Evolutionary conservation across 2,888 invertebrate genomes (phyloP).

Genomic region (Chaetogeoica ovagalla): DNA sequence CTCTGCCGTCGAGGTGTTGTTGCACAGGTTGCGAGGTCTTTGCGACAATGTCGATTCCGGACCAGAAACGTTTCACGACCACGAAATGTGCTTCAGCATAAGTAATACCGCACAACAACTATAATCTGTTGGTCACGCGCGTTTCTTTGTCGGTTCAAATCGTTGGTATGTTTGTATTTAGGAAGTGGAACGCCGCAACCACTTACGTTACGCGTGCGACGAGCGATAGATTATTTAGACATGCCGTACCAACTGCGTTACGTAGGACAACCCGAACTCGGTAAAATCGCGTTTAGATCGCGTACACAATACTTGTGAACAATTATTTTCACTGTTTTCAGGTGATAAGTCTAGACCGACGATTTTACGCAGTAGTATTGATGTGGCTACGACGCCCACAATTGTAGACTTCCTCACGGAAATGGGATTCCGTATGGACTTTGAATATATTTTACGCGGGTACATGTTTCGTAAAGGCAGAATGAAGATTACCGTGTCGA

Average conservation of each 20-base stretch:
- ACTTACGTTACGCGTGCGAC: conserved; percentile 77
- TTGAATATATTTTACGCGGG: conserved; percentile 90
- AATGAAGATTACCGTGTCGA: conserved; percentile 95
- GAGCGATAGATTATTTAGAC: conserved; percentile 76
- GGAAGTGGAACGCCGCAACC: conserved; percentile 62
- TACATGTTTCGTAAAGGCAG: conserved; percentile 95
- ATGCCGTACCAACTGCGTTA: conserved; percentile 89
- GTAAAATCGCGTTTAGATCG: conserved; percentile 44
- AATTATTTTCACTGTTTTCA: conserved; percentile 35
- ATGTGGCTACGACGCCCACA: conserved; percentile 87
- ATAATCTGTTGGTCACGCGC: not conserved
- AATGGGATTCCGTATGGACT: conserved; percentile 86
- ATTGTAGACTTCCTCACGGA: conserved; percentile 90
- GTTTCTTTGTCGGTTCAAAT: not conserved
- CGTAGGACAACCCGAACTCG: conserved; percentile 87
- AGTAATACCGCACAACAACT: conserved; percentile 60
- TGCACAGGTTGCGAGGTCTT: conserved; percentile 85
- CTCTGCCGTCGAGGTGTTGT: conserved; percentile 83
- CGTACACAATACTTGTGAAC: not conserved
- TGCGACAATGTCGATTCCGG: conserved; percentile 91
- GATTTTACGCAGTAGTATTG: conserved; percentile 86
- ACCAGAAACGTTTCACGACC: conserved; percentile 89
- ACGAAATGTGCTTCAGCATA: conserved; percentile 86
- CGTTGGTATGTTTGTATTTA: conserved; percentile 12
- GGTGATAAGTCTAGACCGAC: conserved; percentile 77